A percentile compares a stretch with the other conserved stretches of the same genome.
phyloP scores from a whole-genome alignment of 2,888 invertebrate genomes.

The Plebejus anna region DNA sequence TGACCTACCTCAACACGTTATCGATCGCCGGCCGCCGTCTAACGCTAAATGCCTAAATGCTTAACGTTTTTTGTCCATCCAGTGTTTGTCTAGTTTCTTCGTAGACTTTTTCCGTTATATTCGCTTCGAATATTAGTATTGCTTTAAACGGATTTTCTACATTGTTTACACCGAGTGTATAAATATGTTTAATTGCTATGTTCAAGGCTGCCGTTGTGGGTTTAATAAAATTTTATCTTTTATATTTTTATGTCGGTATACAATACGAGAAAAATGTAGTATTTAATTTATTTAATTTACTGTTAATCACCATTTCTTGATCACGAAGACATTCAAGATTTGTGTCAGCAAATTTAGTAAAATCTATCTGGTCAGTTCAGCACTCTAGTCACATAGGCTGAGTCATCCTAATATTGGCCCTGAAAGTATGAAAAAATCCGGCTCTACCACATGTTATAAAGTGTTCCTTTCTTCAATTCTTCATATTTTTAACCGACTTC shows the following conservation, averaged over 20 bases:
- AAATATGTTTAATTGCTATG: constrained; percentile 3
- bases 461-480: not conserved
- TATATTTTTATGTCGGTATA: not conserved
- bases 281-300: not conserved
- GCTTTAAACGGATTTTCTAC: constrained; percentile 15
- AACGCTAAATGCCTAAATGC: constrained; percentile 41
- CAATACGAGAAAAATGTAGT: not conserved
- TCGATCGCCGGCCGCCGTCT: constrained; percentile 63
- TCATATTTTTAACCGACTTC: not conserved
- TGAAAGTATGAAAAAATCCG: not conserved
- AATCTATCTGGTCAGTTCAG: no score
- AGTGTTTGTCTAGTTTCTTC: constrained; percentile 34
- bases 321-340: no score
- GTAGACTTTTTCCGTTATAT: constrained; percentile 34
- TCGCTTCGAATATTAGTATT: not conserved
- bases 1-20: constrained; percentile 71
- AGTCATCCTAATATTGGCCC: not conserved
- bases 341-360: no score
- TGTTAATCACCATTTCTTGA: no score
- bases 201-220: constrained; percentile 17
- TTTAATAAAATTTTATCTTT: constrained; percentile 6
- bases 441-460: not conserved
- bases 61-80: constrained; percentile 45
- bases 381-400: not conserved
- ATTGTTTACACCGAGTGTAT: constrained; percentile 2